These are phyloP conservation scores for Trissoscelio sp. DNA, from an alignment of 2,888 invertebrate genomes.

Conservation along the genomic window DNA sequence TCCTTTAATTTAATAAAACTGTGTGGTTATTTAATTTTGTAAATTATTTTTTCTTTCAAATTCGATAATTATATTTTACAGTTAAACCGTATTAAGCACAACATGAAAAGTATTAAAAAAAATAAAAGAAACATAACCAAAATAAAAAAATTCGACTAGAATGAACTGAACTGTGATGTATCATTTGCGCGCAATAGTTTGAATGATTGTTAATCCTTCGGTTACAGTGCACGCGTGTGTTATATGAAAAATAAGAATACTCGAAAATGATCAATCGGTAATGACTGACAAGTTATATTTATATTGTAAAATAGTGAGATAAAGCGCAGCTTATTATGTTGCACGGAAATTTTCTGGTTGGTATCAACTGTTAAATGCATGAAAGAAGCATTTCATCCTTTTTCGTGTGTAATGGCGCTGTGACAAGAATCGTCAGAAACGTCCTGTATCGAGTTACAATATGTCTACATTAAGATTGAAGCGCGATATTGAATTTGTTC, in stretches of 20 bases:
- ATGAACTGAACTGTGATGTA: constrained; percentile 68
- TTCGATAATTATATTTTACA: too few species aligned
- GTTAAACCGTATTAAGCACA: too few species aligned
- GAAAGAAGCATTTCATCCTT: constrained; percentile 31
- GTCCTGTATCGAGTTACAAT: constrained; percentile 32
- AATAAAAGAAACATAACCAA: too few species aligned
- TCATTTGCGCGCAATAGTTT: constrained; percentile 61
- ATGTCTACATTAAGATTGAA: constrained; percentile 37
- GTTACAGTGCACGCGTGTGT: constrained; percentile 60
- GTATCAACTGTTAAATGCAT: constrained; percentile 23
- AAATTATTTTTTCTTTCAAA: too few species aligned
- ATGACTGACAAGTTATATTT: constrained; percentile 65
- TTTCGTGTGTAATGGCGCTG: constrained; percentile 31
- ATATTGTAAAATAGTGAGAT: constrained; percentile 63
- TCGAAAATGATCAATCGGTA: constrained; percentile 67
- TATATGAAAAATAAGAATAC: constrained; percentile 57
- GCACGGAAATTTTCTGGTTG: constrained; percentile 37
- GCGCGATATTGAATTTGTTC: constrained; percentile 42
- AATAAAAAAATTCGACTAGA: constrained; percentile 56
- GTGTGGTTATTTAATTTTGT: too few species aligned
- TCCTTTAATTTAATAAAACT: too few species aligned
- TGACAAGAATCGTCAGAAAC: constrained; percentile 53
- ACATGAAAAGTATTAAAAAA: not conserved
- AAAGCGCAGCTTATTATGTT: constrained; percentile 54
- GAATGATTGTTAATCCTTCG: constrained; percentile 66